Base-by-base conservation (phyloP, 92 coral and sea anemone species). In the Phenganax marumi region DNA sequence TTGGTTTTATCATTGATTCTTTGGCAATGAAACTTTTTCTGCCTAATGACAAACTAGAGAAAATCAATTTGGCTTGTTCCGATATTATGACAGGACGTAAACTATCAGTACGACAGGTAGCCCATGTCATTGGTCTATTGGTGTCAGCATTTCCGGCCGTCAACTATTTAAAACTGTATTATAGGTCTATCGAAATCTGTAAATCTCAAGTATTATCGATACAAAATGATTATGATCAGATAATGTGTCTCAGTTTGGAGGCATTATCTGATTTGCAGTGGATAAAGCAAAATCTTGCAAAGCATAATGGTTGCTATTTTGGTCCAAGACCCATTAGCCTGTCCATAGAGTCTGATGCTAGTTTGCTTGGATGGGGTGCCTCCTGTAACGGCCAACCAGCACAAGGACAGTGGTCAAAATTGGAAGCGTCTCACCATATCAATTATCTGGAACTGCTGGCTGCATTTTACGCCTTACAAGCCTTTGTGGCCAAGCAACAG, bases 361-460 rank as follows among this genome's bases (percentile, higher is more conserved):
- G 90, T 57, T 24, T 84, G 16, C 12, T 47, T n/a, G 87, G 89
- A 6, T 82, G 86, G 85, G 11, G 91, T 48, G 85, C 89, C 0
- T 24, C 79, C 18, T 52, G 89, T 63, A 17, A 52, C 62, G 60
- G 72, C 16, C 8, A 51, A 12, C 21, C 84, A 64, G 76, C 84
- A 0, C 39, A 18, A 12, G 89, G 89, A 56, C 52, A 69, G 43
- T 89, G 87, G 92, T 86, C 90, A 23, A 50, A 9, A 53, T 1
- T 50, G 14, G 89, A 89, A 52, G 48, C n/a, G 3, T 11, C 55
- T 12, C 17, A 82, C 58, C 85, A 86, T 33, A 89, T 82, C 53
- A 89, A 88, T 63, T 46, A 79, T 14, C 62, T 86, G 65, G 83
- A 87, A 43, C 58, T 89, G 21, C 24, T 83, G 22, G 89, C 89